Conservation (phyloP, 2,113 vertebrate genomes). For the Greenwoodochromis staneri region DNA sequence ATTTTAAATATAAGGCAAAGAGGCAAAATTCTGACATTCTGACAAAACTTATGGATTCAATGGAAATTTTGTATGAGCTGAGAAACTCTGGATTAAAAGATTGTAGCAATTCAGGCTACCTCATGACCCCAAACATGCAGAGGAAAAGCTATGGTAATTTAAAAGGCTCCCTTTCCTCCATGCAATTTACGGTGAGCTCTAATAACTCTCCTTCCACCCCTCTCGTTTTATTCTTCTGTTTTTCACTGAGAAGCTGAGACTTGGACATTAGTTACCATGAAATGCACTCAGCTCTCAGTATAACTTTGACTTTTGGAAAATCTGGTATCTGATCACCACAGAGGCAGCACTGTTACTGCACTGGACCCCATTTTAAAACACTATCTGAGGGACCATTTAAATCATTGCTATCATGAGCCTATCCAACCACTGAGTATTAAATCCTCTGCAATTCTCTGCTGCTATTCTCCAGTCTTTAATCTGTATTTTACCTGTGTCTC, state of each 20-base stretch:
- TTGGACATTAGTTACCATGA: neutral
- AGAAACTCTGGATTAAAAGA: neutral
- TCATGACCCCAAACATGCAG: neutral
- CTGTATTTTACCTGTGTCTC: conserved; percentile 8
- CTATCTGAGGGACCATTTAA: conserved; percentile 14
- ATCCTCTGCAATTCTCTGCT: neutral
- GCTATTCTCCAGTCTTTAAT: neutral
- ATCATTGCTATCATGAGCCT: conserved; percentile 3
- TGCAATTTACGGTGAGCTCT: conserved; percentile 7
- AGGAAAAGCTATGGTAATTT: neutral
- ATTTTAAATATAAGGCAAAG: neutral
- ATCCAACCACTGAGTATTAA: conserved; percentile 3
- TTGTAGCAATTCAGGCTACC: neutral
- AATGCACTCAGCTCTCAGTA: neutral
- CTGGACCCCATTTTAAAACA: neutral
- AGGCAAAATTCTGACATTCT: rapidly evolving
- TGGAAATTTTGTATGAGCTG: neutral
- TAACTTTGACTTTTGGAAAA: neutral
- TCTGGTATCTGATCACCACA: neutral
- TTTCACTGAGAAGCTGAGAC: neutral
- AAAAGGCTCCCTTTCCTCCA: neutral
- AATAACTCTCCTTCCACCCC: neutral
- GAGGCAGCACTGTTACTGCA: neutral
- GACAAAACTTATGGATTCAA: neutral
- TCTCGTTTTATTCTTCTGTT: conserved; percentile 1